Percentiles rank a stretch among this genome's conserved stretches.
These are phyloP conservation scores for Todiramphus saurophagus DNA, from an alignment of 2,113 vertebrate species.

Conservation along the genomic window DNA sequence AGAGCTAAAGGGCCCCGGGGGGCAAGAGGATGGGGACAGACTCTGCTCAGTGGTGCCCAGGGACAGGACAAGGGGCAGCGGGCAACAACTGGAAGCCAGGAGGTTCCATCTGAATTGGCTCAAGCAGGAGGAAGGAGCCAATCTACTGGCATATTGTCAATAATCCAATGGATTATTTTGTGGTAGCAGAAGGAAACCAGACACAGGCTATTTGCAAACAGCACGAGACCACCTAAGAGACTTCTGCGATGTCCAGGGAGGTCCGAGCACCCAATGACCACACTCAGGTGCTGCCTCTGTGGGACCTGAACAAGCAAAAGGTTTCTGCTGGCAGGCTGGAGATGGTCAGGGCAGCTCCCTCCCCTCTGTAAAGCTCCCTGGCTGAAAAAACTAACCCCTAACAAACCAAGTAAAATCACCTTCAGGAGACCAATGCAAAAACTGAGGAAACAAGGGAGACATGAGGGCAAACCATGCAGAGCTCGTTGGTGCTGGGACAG, in stretches of 20 bases:
- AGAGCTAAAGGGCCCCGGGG: too few relatives aligned
- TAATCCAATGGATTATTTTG: not conserved
- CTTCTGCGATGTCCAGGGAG: rapidly evolving
- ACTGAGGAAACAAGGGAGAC: not conserved
- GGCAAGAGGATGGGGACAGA: too few relatives aligned
- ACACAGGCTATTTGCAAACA: not conserved
- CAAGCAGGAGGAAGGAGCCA: rapidly evolving
- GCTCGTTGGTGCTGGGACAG: not conserved
- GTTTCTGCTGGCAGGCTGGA: not conserved
- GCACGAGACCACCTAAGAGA: not conserved
- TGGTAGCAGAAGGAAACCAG: not conserved
- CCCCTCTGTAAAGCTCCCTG: not conserved
- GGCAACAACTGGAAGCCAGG: too few relatives aligned
- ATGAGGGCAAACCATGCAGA: not conserved
- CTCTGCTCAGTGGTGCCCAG: too few relatives aligned
- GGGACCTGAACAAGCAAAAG: rapidly evolving
- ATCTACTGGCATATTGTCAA: not conserved
- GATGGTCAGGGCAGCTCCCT: not conserved
- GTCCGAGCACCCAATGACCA: rapidly evolving
- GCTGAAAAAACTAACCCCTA: not conserved
- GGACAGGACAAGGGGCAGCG: too few relatives aligned
- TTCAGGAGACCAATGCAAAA: not conserved
- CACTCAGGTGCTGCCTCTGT: not conserved
- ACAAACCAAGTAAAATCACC: not conserved
- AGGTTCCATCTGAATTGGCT: not conserved